Evolutionary conservation across 2,797 vertebrate species (phyloP).

Genomic region (Sandelia bainsii): DNA sequence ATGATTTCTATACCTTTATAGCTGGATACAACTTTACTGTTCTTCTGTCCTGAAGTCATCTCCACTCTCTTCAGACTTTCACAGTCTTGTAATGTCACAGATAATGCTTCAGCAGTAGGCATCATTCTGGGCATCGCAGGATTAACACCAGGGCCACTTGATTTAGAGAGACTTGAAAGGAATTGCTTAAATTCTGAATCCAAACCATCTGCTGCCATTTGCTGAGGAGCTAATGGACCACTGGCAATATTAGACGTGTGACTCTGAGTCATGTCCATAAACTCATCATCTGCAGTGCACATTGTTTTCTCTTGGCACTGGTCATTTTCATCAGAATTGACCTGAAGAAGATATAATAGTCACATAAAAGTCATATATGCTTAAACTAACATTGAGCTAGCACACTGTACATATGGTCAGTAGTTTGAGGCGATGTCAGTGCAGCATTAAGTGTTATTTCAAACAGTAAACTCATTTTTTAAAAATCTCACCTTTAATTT

Average conservation of each 20-base stretch:
- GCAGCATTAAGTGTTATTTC: neutral
- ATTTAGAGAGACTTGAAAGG: conserved; percentile 21
- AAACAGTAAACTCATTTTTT: neutral
- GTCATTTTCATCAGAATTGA: conserved; percentile 43
- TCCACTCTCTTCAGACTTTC: conserved; percentile 71
- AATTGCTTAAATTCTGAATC: conserved; percentile 54
- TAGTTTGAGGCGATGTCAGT: neutral
- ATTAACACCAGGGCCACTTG: conserved; percentile 19
- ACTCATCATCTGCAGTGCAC: conserved; percentile 84
- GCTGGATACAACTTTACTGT: conserved; percentile 32
- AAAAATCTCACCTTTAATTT: conserved; percentile 64
- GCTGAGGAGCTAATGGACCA: conserved; percentile 26
- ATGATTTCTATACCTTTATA: conserved; percentile 58
- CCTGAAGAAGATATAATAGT: conserved; percentile 58
- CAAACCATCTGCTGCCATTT: conserved; percentile 7
- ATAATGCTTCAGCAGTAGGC: neutral
- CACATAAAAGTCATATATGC: too few relatives aligned
- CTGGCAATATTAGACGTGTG: conserved; percentile 86
- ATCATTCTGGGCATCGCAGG: neutral
- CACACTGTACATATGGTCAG: neutral
- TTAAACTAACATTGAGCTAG: neutral
- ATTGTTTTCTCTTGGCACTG: conserved; percentile 82
- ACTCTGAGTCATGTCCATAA: conserved; percentile 91
- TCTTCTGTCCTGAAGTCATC: conserved; percentile 66
- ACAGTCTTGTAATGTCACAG: conserved; percentile 45